These are phyloP conservation scores for Spheniscus humboldti DNA, from an alignment of 2,797 vertebrate genomes.

Conservation along the genomic window DNA sequence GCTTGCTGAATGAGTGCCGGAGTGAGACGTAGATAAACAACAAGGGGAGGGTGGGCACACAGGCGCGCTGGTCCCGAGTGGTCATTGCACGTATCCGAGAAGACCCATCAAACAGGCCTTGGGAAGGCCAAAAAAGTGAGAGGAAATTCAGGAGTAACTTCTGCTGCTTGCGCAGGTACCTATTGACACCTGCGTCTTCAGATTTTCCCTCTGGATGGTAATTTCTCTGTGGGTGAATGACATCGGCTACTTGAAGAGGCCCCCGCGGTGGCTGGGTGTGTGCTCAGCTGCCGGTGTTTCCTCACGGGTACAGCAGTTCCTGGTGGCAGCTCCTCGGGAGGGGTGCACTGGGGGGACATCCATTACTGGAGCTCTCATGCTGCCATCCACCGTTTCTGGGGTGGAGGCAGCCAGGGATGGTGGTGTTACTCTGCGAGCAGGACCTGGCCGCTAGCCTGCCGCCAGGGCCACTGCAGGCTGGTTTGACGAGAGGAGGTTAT, in stretches of 20 bases:
- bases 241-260: neutral
- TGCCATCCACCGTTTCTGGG: accelerated
- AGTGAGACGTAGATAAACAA: neutral
- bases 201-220: neutral
- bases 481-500: neutral
- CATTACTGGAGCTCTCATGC: accelerated
- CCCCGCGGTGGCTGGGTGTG: accelerated
- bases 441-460: neutral
- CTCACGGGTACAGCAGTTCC: neutral
- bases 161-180: neutral
- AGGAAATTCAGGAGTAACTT: neutral
- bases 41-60: neutral
- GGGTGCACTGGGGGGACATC: accelerated
- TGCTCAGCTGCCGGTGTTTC: neutral
- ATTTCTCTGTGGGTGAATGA: neutral
- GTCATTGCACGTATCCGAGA: neutral
- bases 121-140: neutral
- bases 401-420: neutral
- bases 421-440: neutral
- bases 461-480: neutral
- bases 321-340: neutral
- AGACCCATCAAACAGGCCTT: neutral
- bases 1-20: neutral
- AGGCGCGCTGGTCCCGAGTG: accelerated
- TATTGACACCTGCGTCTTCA: neutral